Evolutionary conservation across 2,888 invertebrate species (phyloP), one percentile per base, ranked within the genome.

Genomic region (Myopa testacea): DNA sequence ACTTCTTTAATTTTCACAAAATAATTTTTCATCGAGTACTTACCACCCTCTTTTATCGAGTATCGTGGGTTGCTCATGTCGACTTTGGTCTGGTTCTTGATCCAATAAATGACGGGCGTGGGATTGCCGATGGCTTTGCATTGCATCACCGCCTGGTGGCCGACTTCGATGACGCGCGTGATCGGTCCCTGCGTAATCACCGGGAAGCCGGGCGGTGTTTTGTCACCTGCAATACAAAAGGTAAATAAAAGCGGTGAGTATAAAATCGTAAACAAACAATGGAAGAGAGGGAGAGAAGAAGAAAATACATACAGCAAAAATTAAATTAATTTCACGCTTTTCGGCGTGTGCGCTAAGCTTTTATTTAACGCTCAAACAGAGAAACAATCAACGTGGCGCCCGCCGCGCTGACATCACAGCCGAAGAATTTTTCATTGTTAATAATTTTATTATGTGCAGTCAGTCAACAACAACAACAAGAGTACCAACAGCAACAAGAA

Each of bases 101-200:
- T 93, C 99, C 99, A 99, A 82, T 95, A 93, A 85, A 98, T 95
- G 84, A 91, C 92, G 6, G 95, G 94, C 52, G 94, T 90, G 4
- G 97, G 97, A 86, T 92, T 94, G 75, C 98, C 98, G 65, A 92
- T 92, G 58, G 97, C 98, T 80, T 94, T 93, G 90, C 99, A 99
- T 65, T 94, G 93, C 85, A 99, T 93, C 38, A 96, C 93, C 16
- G 98, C 95, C 67, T 94, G 96, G 90, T 97, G 96, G 26, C 97
- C 98, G 82, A 96, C 97, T 90, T 99, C 99, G 74, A 98, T 98
- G 75, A 98, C 98, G 91, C 97, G 96, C 78, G 97, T 95, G 80
- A 93, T 93, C 0, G 98, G 98, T 63, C 96, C 94, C 84, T 95
- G 94, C 58, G 94, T 93, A 87, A 97, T 95, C 87, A 93, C 92